Evolutionary conservation across 2,797 vertebrate species (phyloP).

Genomic region (Enteromius trimaculatus): DNA sequence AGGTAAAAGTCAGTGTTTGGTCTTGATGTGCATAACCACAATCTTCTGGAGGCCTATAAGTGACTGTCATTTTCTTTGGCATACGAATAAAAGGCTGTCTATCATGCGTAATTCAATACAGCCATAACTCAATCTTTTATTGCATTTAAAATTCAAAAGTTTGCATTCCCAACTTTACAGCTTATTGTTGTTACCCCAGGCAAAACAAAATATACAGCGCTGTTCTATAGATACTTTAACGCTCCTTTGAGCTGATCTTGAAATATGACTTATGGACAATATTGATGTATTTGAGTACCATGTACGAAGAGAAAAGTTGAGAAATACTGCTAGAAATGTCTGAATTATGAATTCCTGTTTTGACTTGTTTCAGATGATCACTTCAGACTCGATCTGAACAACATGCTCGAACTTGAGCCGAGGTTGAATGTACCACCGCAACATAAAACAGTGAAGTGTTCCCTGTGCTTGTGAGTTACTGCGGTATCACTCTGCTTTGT

Average conservation of each 20-base stretch:
- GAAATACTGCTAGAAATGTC: conserved; percentile 42
- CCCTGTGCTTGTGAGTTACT: conserved; percentile 51
- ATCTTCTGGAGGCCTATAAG: neutral
- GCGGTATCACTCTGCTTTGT: conserved; percentile 36
- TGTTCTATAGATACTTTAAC: conserved; percentile 43
- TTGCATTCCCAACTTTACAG: conserved; percentile 34
- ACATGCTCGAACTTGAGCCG: conserved; percentile 57
- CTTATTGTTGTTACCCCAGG: conserved; percentile 36
- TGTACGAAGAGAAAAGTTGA: conserved; percentile 12
- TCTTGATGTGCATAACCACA: conserved; percentile 17
- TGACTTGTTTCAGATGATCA: conserved; percentile 49
- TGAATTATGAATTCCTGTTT: conserved; percentile 54
- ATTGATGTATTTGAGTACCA: conserved; percentile 41
- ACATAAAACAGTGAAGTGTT: conserved; percentile 46
- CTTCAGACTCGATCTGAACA: conserved; percentile 20
- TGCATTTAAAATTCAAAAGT: conserved; percentile 21
- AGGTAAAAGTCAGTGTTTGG: conserved; percentile 5
- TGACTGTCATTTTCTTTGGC: conserved; percentile 25
- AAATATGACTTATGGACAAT: conserved; percentile 49
- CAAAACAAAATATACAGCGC: conserved; percentile 52
- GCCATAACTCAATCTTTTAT: conserved; percentile 30
- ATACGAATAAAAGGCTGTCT: conserved; percentile 21
- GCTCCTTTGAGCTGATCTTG: conserved; percentile 17
- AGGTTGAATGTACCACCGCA: conserved; percentile 40
- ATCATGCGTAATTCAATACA: conserved; percentile 6